Base-by-base conservation (phyloP, 2,797 vertebrate genomes). In the Halcyon leucocephala region DNA sequence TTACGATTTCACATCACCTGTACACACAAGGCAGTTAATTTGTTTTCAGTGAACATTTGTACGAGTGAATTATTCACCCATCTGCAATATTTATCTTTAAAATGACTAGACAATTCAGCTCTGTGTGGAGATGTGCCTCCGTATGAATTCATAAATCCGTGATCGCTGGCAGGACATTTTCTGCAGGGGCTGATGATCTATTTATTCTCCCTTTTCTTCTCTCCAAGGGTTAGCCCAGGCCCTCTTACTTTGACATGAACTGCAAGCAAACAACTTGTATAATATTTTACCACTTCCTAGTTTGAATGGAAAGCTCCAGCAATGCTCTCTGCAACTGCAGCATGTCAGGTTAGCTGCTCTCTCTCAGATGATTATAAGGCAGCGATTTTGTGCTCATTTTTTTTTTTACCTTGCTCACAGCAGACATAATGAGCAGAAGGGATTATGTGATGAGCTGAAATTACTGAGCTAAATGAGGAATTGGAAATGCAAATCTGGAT, bases 31-130 rank as follows among this genome's bases (percentile, higher is more conserved):
- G 22, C 82, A 74, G 94, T 96, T 97, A 96, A 87, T 95, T 95
- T 96, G 92, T 95, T 95, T 94, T 82, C 70, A 25, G 77, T 49
- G 90, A 96, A 88, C 84, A 93, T 91, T 96, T 93, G 85, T 95
- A 89, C 18, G 22, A 92, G 89, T 96, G 94, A 97, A 97, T 97
- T 95, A 96, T 94, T 94, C 91, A 92, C 96, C 81, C 91, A 94
- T 95, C 96, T 95, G 93, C 91, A 97, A 92, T 96, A 96, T 96
- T 97, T 96, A 92, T 96, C 96, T 96, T 95, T 93, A 65, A 62
- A 93, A 94, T 82, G 88, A 93, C 84, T 82, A 83, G 86, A 87
- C 52, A 85, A 24, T 95, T 95, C 94, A 92, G 65, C 74, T 71
- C 62, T 31, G 62, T 44, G 76, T 64, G 89, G 89, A 95, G 60